phyloP scores from a whole-genome alignment of 53 echinoderm and acorn worm species.

The Echinarachnius parma region DNA sequence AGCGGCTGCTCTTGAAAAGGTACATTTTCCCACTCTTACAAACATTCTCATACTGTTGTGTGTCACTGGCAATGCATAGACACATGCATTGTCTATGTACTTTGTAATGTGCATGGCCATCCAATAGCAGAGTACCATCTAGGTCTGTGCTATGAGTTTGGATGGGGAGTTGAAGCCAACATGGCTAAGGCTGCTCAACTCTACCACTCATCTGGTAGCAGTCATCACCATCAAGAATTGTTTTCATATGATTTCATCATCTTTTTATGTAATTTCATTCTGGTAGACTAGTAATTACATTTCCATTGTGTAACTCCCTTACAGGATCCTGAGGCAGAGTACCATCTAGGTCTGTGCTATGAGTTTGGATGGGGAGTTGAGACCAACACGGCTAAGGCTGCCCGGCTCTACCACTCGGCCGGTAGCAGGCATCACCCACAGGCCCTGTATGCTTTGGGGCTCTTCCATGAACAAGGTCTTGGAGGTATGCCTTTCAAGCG shows the following conservation, averaged over 20 bases:
- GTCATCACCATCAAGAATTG: no score
- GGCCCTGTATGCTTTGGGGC: conserved; percentile 69
- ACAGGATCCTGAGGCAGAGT: conserved; percentile 80
- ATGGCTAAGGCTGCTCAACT: conserved; percentile 57
- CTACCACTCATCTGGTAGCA: conserved; percentile 66
- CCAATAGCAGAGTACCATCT: conserved; percentile 70
- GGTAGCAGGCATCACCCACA: conserved; percentile 56
- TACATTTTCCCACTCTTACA: conserved; percentile 24
- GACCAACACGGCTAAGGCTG: conserved; percentile 56
- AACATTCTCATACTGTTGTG: no score
- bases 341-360: conserved; percentile 83
- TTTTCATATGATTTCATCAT: no score
- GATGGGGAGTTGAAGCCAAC: conserved; percentile 70
- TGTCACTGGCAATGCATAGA: no score
- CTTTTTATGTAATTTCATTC: neutral
- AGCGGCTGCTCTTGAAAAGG: conserved; percentile 67
- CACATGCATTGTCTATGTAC: no score
- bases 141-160: conserved; percentile 88
- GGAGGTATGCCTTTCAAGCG: conserved; percentile 77
- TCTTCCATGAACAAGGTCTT: conserved; percentile 69
- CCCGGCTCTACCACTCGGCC: conserved; percentile 64
- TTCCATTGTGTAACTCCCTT: no score
- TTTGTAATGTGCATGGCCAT: no score
- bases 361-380: conserved; percentile 85
- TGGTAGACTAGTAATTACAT: neutral